phyloP scores from a whole-genome alignment of 2,888 invertebrate genomes.

The Pocota personata region DNA sequence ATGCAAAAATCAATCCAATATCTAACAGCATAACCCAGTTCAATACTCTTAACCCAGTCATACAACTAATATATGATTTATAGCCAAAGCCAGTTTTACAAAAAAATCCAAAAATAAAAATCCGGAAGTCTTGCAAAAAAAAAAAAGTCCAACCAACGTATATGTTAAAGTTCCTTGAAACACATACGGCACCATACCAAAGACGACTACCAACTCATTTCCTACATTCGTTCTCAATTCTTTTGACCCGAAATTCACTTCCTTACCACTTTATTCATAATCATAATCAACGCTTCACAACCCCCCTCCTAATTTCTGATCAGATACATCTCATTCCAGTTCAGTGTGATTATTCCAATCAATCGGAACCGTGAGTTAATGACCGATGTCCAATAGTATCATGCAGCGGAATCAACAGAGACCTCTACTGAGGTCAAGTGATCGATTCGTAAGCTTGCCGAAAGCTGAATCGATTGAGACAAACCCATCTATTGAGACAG shows the following conservation, averaged over 20 bases:
- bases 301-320: not conserved
- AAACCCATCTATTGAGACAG: not conserved
- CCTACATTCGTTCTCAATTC: conserved; percentile 66
- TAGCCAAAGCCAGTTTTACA: not conserved
- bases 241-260: conserved; percentile 61
- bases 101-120: not conserved
- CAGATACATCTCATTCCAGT: conserved; percentile 14
- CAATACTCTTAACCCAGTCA: not conserved
- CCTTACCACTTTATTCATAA: conserved; percentile 55
- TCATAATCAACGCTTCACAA: conserved; percentile 4
- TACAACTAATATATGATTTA: conserved; percentile 5
- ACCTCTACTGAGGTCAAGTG: conserved; percentile 65
- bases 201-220: conserved; percentile 38
- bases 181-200: conserved; percentile 8
- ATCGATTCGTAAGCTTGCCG: conserved; percentile 35
- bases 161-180: conserved; percentile 58
- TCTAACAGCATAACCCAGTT: conserved; percentile 46
- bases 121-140: conserved; percentile 54
- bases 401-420: conserved; percentile 44
- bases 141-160: not conserved
- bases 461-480: conserved; percentile 13
- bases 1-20: conserved; percentile 4
- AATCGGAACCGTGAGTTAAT: conserved; percentile 60
- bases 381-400: conserved; percentile 56
- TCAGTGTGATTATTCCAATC: conserved; percentile 35